Conservation (phyloP, 2,797 vertebrate species). For the Jordanella pulchra region DNA sequence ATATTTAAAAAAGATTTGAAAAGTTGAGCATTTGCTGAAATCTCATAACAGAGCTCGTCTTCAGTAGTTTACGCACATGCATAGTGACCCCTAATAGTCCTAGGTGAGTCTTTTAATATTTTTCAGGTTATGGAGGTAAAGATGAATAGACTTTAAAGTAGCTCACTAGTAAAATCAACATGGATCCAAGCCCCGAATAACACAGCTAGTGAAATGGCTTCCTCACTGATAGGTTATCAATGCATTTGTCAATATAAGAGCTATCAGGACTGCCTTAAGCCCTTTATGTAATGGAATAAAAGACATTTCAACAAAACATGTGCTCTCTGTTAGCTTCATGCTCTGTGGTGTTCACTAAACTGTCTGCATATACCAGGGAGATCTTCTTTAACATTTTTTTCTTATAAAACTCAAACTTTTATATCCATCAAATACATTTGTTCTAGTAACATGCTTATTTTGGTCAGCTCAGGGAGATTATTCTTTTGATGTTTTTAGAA, state of each 20-base stretch:
- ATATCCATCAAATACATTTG: not conserved
- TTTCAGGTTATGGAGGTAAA: constrained; percentile 12
- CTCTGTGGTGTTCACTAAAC: not conserved
- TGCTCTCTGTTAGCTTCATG: constrained; percentile 8
- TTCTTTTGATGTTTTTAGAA: not conserved
- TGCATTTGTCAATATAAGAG: constrained; percentile 6
- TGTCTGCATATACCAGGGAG: not conserved
- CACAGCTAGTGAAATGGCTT: not conserved
- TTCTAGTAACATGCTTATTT: not conserved
- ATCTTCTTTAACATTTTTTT: not conserved
- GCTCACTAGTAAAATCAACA: not conserved
- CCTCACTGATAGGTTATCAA: constrained; percentile 32
- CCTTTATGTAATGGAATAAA: constrained; percentile 20
- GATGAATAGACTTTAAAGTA: constrained; percentile 15
- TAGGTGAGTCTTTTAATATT: constrained; percentile 26
- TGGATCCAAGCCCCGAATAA: constrained; percentile 9
- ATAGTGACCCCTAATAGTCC: constrained; percentile 52
- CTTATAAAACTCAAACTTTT: not conserved
- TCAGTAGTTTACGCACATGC: constrained; percentile 52
- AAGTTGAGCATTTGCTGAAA: constrained; percentile 33
- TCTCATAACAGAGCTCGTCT: constrained; percentile 43
- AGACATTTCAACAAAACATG: constrained; percentile 1
- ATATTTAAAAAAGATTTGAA: constrained; percentile 46
- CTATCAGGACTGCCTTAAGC: not conserved
- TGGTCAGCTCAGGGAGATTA: not conserved